phyloP scores from a whole-genome alignment of 2,113 vertebrate species.

The Poeciliopsis occidentalis region DNA sequence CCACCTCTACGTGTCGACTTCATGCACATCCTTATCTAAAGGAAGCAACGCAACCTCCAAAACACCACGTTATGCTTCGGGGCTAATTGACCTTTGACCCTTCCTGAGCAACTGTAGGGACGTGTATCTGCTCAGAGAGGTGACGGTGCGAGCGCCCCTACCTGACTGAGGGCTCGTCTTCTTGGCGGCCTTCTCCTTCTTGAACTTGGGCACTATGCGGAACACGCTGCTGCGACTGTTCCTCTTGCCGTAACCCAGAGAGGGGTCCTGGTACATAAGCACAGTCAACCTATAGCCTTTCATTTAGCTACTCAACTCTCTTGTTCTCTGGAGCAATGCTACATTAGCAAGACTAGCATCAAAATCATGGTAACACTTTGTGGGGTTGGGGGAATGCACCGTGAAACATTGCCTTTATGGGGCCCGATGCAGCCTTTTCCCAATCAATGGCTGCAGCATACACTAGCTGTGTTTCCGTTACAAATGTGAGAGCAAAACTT shows the following conservation, averaged over 20 bases:
- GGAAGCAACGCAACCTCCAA: not conserved
- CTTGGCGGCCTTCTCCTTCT: constrained; percentile 93
- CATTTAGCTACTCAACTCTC: constrained; percentile 67
- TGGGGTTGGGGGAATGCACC: too few relatives aligned
- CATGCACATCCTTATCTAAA: not conserved
- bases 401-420: too few relatives aligned
- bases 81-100: not conserved
- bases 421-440: too few relatives aligned
- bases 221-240: constrained; percentile 95
- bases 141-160: constrained; percentile 70
- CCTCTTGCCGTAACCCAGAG: constrained; percentile 95
- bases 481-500: too few relatives aligned
- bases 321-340: constrained; percentile 36
- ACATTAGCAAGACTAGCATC: constrained; percentile 7
- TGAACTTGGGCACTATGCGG: constrained; percentile 98
- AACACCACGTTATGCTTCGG: not conserved
- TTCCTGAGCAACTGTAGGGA: not conserved
- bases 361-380: constrained; percentile 2
- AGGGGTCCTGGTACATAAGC: constrained; percentile 86
- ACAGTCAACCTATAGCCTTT: constrained; percentile 78
- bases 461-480: too few relatives aligned
- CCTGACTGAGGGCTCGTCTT: constrained; percentile 92
- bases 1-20: not conserved
- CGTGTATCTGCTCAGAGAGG: constrained; percentile 8
- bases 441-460: too few relatives aligned